phyloP scores from a whole-genome alignment of 2,113 vertebrate genomes.

The Myanophis thanlyinensis region DNA sequence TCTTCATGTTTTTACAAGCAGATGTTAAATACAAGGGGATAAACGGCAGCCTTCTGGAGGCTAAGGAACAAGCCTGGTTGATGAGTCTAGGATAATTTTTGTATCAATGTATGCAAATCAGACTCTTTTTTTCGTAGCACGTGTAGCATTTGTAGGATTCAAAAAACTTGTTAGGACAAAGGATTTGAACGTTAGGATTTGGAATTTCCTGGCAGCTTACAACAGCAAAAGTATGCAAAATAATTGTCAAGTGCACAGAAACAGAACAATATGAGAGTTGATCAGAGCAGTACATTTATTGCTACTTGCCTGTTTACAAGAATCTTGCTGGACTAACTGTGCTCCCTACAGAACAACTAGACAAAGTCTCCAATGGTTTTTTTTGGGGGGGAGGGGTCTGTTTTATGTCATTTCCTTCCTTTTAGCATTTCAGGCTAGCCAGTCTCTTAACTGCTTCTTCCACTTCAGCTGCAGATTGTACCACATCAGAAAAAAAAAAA shows the following conservation, averaged over 20 bases:
- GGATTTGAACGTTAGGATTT: background rate
- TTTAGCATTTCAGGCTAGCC: background rate
- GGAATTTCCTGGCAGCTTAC: background rate
- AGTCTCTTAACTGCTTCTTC: background rate
- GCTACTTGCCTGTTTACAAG: background rate
- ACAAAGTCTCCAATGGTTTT: background rate
- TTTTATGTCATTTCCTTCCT: background rate
- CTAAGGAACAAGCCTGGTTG: background rate
- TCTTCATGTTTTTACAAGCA: background rate
- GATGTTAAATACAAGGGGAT: background rate
- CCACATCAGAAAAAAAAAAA: background rate
- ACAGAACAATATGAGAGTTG: background rate
- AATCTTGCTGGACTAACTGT: background rate
- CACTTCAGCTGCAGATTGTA: background rate
- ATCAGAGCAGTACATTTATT: background rate
- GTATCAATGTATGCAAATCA: background rate
- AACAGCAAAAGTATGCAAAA: background rate
- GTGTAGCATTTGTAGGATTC: background rate
- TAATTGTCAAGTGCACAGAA: background rate
- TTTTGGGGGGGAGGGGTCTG: background rate
- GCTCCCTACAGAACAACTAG: background rate
- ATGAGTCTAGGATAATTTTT: background rate
- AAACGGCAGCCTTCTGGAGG: background rate
- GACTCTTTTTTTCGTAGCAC: background rate
- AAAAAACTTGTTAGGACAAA: background rate